phyloP scores from a whole-genome alignment of 2,113 vertebrate species.

The Aplodontia rufa region DNA sequence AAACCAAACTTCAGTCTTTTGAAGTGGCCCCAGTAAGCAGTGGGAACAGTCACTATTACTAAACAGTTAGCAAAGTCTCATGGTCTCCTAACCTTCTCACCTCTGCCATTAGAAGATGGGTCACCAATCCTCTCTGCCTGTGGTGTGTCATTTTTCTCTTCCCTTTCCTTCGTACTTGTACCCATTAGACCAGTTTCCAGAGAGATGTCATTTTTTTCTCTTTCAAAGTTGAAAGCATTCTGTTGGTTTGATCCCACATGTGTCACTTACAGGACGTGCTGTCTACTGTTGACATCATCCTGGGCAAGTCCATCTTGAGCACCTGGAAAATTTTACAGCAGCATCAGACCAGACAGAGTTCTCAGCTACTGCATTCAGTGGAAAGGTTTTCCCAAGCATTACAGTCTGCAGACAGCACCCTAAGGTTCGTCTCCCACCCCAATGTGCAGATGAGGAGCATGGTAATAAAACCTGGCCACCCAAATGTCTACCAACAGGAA shows the following conservation, averaged over 20 bases:
- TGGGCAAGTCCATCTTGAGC: slow-evolving; percentile 76
- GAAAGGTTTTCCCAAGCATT: slow-evolving; percentile 82
- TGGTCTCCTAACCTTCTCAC: not conserved
- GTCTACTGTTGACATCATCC: slow-evolving; percentile 79
- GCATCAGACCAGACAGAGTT: slow-evolving; percentile 35
- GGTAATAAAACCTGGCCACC: not conserved
- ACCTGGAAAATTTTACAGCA: slow-evolving; percentile 67
- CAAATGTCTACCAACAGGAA: slow-evolving; percentile 62
- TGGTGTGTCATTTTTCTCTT: not conserved
- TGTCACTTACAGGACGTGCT: slow-evolving; percentile 86
- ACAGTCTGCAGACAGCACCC: not conserved
- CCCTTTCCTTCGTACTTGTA: not conserved
- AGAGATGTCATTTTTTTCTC: not conserved
- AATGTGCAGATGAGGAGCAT: slow-evolving; percentile 82
- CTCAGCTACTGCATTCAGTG: slow-evolving; percentile 82
- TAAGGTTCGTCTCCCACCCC: slow-evolving; percentile 35
- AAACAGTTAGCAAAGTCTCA: not conserved
- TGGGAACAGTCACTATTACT: not conserved
- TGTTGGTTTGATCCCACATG: not conserved
- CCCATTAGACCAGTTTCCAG: not conserved
- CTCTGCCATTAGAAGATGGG: not conserved
- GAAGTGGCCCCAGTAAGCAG: not conserved
- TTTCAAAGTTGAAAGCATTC: not conserved
- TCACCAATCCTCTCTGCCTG: not conserved
- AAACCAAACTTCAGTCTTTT: not conserved